Conservation (phyloP, 1,140 invertebrate genomes). For the Papilio glaucus region DNA sequence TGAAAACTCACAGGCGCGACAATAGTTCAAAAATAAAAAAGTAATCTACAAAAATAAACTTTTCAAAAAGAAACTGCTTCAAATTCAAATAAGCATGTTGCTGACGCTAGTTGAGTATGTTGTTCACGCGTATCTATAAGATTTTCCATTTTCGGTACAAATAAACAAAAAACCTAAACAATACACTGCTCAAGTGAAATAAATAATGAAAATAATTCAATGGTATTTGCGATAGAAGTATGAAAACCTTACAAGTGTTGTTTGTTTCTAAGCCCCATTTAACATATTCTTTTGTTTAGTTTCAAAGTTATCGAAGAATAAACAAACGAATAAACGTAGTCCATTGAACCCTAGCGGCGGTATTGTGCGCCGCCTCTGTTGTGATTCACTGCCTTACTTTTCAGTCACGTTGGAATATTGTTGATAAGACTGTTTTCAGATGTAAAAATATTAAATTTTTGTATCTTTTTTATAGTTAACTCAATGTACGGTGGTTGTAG, state of each 20-base stretch:
- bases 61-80: too few relatives aligned
- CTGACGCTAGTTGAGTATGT: too few relatives aligned
- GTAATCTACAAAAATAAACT: too few relatives aligned
- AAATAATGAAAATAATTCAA: conserved; percentile 6
- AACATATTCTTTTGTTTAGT: conserved; percentile 17
- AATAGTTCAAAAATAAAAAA: too few relatives aligned
- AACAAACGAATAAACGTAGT: not conserved
- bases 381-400: conserved; percentile 23
- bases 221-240: not conserved
- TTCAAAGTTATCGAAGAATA: conserved; percentile 25
- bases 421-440: conserved; percentile 13
- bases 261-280: conserved; percentile 18
- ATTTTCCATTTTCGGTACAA: not conserved
- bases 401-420: conserved; percentile 1
- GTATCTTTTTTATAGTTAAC: too few relatives aligned
- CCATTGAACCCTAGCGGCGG: conserved; percentile 8
- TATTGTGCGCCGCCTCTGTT: conserved; percentile 4
- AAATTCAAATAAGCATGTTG: too few relatives aligned
- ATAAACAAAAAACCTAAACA: not conserved
- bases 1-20: too few relatives aligned
- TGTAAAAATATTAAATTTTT: not conserved
- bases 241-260: conserved; percentile 10
- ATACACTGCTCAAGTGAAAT: conserved; percentile 5
- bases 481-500: too few relatives aligned
- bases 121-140: too few relatives aligned